Base-by-base conservation (phyloP, 2,113 vertebrate species). In the Osmerus eperlanus region DNA sequence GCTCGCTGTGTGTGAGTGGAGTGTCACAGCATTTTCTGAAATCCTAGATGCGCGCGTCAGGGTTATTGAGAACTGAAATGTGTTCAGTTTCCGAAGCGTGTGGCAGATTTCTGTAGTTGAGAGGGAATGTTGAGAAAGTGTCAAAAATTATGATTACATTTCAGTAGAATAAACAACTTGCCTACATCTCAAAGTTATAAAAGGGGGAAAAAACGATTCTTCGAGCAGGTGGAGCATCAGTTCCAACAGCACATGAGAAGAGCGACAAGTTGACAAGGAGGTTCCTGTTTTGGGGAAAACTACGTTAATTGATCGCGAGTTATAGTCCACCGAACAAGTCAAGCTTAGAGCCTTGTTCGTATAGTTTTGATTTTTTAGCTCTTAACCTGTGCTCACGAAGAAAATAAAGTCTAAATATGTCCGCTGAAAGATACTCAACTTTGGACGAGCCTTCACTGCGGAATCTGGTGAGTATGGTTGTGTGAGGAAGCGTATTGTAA, bases 381-480 rank as follows among this genome's bases (percentile, higher is more conserved):
- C 13, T 23, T 51, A 4, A 51, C 41, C n/a, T 65, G 64, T 36
- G 32, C 32, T 36, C 32, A 8, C 32, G 47, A 19, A 47, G 11
- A 47, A 19, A 18, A 18, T 21, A 19, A 36, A n/a, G 1, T 11
- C 14, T 16, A 1, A 73, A 75, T 0, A 91, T 91, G 89, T 90
- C 91, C 11, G 12, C 78, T 71, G 89, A 90, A 65, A 86, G 65
- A 19, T 92, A 88, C n/a, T 89, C 90, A 0, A 56, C 89, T 25
- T 77, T 92, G 85, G 91, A 92, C 19, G 91, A 92, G 82, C 75
- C 90, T 36, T 79, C 91, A 19, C 91, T 92, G 18, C 83, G 89
- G 72, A 87, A 84, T 51, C 13, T 91, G 89, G 91, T 92, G 82
- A 91, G 91, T 90, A 23, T 47, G 41, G 9, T 47, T 9, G 9